Percentiles rank a stretch among this genome's conserved stretches.
These are phyloP conservation scores for Acropternis orthonyx DNA, from an alignment of 2,797 vertebrate species.

Conservation along the genomic window DNA sequence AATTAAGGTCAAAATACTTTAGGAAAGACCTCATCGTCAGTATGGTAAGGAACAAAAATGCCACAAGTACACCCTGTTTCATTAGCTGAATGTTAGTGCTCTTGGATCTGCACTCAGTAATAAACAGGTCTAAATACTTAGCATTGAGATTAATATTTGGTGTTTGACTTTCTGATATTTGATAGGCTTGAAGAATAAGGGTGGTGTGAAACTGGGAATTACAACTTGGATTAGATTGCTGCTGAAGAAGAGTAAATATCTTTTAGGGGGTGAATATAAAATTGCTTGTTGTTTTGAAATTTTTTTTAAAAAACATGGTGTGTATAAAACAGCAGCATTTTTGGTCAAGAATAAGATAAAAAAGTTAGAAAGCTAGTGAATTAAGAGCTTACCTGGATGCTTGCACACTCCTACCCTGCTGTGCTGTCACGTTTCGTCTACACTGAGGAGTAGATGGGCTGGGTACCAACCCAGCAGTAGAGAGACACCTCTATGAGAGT, in stretches of 20 bases:
- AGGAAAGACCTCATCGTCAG: neutral
- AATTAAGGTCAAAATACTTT: neutral
- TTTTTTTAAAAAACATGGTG: too few species aligned
- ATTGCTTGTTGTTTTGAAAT: neutral
- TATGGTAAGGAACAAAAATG: neutral
- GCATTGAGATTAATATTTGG: neutral
- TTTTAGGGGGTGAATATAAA: neutral
- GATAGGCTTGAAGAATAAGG: neutral
- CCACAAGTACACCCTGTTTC: neutral
- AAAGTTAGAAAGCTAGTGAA: neutral
- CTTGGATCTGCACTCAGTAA: neutral
- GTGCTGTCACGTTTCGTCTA: accelerated
- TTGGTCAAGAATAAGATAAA: neutral
- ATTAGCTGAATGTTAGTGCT: neutral
- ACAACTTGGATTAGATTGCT: neutral
- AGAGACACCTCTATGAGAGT: neutral
- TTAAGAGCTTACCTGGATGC: neutral
- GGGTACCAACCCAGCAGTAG: neutral
- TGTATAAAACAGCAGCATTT: neutral
- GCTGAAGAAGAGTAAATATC: neutral
- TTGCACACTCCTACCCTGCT: neutral
- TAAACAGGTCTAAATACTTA: neutral
- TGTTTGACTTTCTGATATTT: neutral
- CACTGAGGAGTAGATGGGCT: neutral
- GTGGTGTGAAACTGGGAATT: neutral